Percentiles rank a stretch among this genome's conserved stretches.
These are phyloP conservation scores for Masnerella sp. DNA, from an alignment of 2,888 invertebrate species.

Conservation along the genomic window DNA sequence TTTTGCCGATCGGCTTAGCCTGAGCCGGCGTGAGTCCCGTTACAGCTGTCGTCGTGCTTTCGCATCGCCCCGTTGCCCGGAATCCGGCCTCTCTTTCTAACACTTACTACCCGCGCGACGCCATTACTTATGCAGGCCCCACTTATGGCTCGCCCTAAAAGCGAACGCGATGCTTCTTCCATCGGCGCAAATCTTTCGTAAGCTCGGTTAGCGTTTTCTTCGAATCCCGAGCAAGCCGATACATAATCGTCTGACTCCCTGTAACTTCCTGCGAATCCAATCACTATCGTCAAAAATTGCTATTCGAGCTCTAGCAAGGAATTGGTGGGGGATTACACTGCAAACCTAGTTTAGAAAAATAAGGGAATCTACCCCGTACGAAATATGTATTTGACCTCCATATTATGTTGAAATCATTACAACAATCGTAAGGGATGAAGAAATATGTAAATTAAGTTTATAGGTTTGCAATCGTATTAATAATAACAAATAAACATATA, in stretches of 20 bases:
- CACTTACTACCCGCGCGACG: conserved; percentile 61
- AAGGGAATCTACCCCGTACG: no score
- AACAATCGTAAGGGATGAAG: no score
- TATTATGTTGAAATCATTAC: no score
- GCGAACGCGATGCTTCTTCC: conserved; percentile 60
- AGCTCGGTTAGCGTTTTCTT: conserved; percentile 59
- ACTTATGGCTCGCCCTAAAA: conserved; percentile 72
- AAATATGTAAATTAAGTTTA: no score
- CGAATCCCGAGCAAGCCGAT: conserved; percentile 38
- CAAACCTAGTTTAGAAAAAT: no score
- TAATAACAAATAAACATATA: no score
- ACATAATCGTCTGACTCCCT: conserved; percentile 51
- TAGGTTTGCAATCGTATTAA: no score
- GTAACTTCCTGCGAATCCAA: conserved; percentile 41
- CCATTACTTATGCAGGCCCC: conserved; percentile 74
- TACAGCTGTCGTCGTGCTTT: conserved; percentile 70
- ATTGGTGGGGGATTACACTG: no score
- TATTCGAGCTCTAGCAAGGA: no score
- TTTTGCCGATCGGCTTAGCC: conserved; percentile 75
- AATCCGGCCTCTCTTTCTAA: conserved; percentile 61
- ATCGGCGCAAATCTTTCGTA: conserved; percentile 54
- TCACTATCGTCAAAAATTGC: no score
- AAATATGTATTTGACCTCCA: no score
- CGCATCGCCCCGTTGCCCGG: conserved; percentile 62
- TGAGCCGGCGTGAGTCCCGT: conserved; percentile 74